phyloP scores from a whole-genome alignment of 2,797 vertebrate species.

The Catamblyrhynchus diadema region DNA sequence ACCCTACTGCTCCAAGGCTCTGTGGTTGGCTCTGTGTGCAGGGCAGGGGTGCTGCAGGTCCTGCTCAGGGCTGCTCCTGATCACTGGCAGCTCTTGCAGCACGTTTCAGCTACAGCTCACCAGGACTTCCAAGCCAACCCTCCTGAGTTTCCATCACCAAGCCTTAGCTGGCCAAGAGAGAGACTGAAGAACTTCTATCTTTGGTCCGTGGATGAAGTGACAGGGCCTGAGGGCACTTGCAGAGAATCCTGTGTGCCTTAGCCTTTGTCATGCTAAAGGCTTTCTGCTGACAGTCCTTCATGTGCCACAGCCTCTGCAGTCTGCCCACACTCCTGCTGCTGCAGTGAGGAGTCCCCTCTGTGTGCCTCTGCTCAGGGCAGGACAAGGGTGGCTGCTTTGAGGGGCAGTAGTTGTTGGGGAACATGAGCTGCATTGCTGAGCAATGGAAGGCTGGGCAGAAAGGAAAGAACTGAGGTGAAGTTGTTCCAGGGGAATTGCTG shows the following conservation, averaged over 20 bases:
- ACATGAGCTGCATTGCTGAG: not conserved
- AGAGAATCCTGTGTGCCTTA: not conserved
- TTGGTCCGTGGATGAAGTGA: not conserved
- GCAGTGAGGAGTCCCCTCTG: not conserved
- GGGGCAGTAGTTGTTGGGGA: not conserved
- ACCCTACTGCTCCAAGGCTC: not conserved
- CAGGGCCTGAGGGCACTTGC: not conserved
- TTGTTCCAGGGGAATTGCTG: not conserved
- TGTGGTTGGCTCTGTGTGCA: not conserved
- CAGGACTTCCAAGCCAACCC: not conserved
- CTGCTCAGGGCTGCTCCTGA: not conserved
- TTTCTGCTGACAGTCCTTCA: not conserved
- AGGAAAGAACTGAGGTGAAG: not conserved
- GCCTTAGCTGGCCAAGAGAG: not conserved
- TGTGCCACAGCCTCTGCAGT: not conserved
- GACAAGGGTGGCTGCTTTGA: not conserved
- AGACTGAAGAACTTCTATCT: not conserved
- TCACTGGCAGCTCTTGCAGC: not conserved
- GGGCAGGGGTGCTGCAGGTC: not conserved
- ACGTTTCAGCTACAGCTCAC: not conserved
- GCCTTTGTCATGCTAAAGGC: not conserved
- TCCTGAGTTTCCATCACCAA: not conserved
- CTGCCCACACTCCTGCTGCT: not conserved
- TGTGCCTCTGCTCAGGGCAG: not conserved
- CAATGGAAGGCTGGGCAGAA: not conserved